Percentiles rank a stretch among this genome's conserved stretches.
phyloP scores from a whole-genome alignment of 2,113 vertebrate genomes.

The Tor tambroides region DNA sequence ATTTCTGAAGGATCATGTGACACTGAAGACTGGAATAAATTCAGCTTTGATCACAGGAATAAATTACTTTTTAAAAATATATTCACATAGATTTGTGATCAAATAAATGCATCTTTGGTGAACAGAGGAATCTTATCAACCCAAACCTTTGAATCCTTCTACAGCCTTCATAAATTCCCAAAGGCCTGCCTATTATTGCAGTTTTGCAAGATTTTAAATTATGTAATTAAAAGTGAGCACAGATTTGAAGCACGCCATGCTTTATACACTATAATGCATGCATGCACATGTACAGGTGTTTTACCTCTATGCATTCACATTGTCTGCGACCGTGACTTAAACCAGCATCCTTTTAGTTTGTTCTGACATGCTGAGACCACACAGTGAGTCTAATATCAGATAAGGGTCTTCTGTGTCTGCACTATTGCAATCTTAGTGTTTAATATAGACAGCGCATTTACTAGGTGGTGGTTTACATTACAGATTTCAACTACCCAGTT shows the following conservation, averaged over 20 bases:
- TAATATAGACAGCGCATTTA: background rate
- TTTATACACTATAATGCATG: too few species aligned
- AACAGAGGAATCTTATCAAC: too few species aligned
- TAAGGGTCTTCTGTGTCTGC: background rate
- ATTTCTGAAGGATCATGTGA: background rate
- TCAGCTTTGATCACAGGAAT: background rate
- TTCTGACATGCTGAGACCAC: background rate
- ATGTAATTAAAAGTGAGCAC: background rate
- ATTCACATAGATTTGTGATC: too few species aligned
- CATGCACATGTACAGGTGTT: background rate
- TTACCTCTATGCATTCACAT: background rate
- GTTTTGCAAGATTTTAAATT: too few species aligned
- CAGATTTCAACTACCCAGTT: background rate
- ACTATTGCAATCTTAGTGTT: background rate
- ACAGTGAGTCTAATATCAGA: background rate
- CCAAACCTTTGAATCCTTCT: too few species aligned
- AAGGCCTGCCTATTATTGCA: too few species aligned
- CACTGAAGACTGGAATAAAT: background rate
- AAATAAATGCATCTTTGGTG: too few species aligned
- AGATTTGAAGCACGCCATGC: background rate
- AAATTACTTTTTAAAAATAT: background rate
- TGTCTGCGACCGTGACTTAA: background rate
- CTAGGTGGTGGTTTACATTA: background rate
- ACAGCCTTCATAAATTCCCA: too few species aligned
- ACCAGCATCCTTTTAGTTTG: background rate